Conservation (phyloP, 2,113 vertebrate genomes). For the Tursiops truncatus region DNA sequence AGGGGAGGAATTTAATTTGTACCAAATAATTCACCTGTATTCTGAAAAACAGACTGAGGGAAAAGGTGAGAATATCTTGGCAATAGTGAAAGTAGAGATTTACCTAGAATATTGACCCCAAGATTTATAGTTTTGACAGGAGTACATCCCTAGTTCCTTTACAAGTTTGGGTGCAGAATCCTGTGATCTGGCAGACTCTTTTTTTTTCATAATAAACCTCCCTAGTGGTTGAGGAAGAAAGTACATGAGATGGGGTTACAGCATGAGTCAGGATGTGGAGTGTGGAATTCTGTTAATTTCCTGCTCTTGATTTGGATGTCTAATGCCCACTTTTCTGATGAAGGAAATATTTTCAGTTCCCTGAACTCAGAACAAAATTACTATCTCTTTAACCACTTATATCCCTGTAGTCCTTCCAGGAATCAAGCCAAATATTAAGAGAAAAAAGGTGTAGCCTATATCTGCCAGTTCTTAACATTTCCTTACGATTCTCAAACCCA, state of each 20-base stretch:
- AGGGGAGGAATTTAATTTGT: neutral
- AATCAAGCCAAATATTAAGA: neutral
- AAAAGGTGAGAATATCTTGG: neutral
- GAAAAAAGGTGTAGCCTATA: neutral
- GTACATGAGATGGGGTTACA: neutral
- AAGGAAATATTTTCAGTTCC: neutral
- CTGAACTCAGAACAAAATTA: neutral
- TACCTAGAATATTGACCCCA: neutral
- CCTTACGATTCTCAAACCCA: neutral
- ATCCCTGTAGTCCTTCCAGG: neutral
- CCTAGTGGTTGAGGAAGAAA: neutral
- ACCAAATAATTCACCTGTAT: neutral
- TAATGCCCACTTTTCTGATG: neutral
- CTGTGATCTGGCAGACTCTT: neutral
- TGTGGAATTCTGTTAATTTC: neutral
- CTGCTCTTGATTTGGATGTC: neutral
- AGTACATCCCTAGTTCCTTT: neutral
- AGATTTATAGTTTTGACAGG: neutral
- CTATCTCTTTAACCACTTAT: neutral
- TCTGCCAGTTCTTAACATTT: neutral
- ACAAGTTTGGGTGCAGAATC: neutral
- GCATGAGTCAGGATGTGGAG: neutral
- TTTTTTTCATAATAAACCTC: slow-evolving; percentile 8
- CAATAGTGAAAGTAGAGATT: neutral
- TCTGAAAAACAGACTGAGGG: neutral